Evolutionary conservation across 2,797 vertebrate genomes (phyloP).

Genomic region (Lemur catta): DNA sequence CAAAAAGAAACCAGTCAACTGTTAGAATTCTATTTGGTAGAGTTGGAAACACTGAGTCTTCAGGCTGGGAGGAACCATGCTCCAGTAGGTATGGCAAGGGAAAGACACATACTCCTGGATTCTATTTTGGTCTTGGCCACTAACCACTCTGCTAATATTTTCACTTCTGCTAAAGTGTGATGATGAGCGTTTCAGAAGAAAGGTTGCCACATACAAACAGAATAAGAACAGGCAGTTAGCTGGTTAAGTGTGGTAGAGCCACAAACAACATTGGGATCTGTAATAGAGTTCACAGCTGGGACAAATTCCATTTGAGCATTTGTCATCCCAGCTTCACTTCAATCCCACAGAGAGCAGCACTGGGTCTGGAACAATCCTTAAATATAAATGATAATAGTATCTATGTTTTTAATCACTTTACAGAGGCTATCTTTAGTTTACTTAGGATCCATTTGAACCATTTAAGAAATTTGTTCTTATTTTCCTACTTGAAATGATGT

Average conservation of each 20-base stretch:
- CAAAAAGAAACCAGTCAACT: background rate
- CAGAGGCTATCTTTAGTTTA: background rate
- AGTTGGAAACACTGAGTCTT: conserved; percentile 18
- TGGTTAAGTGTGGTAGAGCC: background rate
- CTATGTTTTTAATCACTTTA: background rate
- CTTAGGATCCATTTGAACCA: background rate
- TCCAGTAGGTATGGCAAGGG: conserved; percentile 53
- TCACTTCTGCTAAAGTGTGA: conserved; percentile 75
- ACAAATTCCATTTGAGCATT: background rate
- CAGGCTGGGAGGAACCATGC: conserved; percentile 60
- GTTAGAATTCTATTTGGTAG: background rate
- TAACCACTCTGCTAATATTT: conserved; percentile 64
- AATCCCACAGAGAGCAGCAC: background rate
- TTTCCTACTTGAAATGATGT: conserved; percentile 45
- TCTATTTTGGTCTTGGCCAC: conserved; percentile 71
- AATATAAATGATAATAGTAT: background rate
- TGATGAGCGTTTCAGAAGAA: conserved; percentile 56
- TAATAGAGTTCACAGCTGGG: background rate
- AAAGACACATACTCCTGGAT: conserved; percentile 54
- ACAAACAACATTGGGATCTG: background rate
- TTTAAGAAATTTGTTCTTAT: conserved; percentile 18
- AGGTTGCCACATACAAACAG: background rate
- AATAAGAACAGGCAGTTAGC: background rate
- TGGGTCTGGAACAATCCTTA: background rate
- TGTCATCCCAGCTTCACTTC: conserved; percentile 19